phyloP scores from a whole-genome alignment of 2,888 invertebrate genomes.

The Plebejus anna region DNA sequence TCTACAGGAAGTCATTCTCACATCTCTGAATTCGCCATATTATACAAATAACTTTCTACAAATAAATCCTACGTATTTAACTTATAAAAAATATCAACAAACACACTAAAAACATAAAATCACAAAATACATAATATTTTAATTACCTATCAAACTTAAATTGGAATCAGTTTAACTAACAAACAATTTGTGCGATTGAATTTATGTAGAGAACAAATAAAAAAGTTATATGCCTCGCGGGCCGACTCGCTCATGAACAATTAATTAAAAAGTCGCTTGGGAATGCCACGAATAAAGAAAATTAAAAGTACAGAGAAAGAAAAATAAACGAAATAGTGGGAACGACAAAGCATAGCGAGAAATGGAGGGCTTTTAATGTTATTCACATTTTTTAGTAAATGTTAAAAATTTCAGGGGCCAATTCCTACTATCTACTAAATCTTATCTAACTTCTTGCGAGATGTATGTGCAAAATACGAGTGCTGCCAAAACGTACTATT shows the following conservation, averaged over 20 bases:
- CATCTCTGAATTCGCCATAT: too few relatives aligned
- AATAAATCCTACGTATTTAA: too few relatives aligned
- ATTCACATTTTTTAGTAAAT: background rate
- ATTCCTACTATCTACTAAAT: background rate
- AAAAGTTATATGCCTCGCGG: background rate
- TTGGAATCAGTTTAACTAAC: background rate
- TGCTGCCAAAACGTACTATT: too few relatives aligned
- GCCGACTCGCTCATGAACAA: constrained; percentile 5
- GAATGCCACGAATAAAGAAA: constrained; percentile 3
- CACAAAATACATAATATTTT: background rate
- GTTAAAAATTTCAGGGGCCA: background rate
- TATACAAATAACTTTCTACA: too few relatives aligned
- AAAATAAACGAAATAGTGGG: background rate
- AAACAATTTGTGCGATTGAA: background rate
- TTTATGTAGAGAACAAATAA: constrained; percentile 1
- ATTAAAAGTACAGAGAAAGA: constrained; percentile 11
- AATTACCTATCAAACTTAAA: background rate
- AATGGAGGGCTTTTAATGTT: background rate
- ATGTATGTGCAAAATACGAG: too few relatives aligned
- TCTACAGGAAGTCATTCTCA: too few relatives aligned
- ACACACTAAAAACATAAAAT: background rate
- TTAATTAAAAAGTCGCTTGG: constrained; percentile 14
- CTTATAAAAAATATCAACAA: background rate
- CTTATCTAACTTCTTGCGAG: too few relatives aligned
- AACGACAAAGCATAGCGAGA: background rate